Percentiles rank a stretch among this genome's conserved stretches.
Evolutionary conservation across 2,888 invertebrate species (phyloP).

Genomic region (Glyphotaelius pellucidus): DNA sequence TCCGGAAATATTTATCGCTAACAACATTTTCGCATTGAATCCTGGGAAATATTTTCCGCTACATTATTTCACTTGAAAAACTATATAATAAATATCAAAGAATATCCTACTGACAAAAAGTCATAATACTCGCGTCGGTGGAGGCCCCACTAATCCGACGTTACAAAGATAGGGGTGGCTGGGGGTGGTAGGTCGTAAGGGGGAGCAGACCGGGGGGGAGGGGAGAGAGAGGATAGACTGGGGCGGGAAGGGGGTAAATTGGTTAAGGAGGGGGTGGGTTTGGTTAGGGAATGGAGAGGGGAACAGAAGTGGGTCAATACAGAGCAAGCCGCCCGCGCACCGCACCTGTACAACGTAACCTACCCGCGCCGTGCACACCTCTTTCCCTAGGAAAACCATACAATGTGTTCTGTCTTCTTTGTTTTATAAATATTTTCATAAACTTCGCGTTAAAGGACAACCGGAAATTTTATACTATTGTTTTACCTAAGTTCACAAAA

Average conservation of each 20-base stretch:
- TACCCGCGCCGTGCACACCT: conserved; percentile 24
- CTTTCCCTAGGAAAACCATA: conserved; percentile 34
- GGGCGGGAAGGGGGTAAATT: conserved; percentile 28
- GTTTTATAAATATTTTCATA: conserved; percentile 30
- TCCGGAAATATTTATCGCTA: background rate
- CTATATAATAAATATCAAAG: conserved; percentile 23
- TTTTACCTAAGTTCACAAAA: background rate
- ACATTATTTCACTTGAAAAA: conserved; percentile 30
- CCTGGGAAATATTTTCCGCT: background rate
- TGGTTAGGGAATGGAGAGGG: background rate
- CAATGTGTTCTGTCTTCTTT: conserved; percentile 14
- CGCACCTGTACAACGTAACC: background rate
- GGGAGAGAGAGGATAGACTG: background rate
- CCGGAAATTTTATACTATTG: background rate
- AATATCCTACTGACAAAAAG: conserved; percentile 30
- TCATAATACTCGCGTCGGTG: conserved; percentile 25
- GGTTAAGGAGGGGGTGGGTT: conserved; percentile 19
- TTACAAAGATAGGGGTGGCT: conserved; percentile 28
- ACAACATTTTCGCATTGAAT: background rate
- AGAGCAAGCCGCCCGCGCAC: conserved; percentile 43
- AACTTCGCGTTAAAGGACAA: background rate
- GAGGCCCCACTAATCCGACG: conserved; percentile 4
- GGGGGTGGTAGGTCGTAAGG: background rate
- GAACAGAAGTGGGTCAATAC: conserved; percentile 46
- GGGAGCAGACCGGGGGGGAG: background rate